phyloP scores from a whole-genome alignment of 2,888 invertebrate genomes.

The Callyntrura sp. region DNA sequence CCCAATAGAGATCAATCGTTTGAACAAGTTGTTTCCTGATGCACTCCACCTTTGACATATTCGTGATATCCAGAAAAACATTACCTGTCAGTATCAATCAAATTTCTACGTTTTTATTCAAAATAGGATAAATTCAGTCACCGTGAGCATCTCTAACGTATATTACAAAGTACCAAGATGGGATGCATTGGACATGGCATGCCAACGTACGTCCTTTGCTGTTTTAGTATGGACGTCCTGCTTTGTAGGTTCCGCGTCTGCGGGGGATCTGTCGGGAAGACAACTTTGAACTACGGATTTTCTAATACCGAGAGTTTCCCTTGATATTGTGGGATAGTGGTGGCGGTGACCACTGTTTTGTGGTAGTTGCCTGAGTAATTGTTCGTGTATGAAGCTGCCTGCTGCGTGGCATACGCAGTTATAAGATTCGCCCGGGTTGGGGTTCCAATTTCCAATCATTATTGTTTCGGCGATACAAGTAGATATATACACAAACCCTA shows the following conservation, averaged over 20 bases:
- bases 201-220: neutral
- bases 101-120: no score
- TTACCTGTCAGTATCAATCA: no score
- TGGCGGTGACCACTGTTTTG: constrained; percentile 36
- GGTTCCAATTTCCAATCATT: constrained; percentile 47
- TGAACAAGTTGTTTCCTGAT: no score
- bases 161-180: no score
- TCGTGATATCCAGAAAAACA: no score
- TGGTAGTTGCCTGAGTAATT: constrained; percentile 46
- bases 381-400: constrained; percentile 54
- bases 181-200: no score
- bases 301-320: neutral
- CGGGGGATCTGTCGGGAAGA: neutral
- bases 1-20: no score
- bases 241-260: neutral
- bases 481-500: neutral
- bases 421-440: neutral
- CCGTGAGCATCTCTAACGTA: no score
- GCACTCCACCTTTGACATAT: no score
- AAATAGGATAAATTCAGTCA: no score
- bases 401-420: neutral
- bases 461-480: constrained; percentile 20
- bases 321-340: neutral
- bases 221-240: constrained; percentile 1
- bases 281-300: constrained; percentile 16